Conservation (phyloP, 2,113 vertebrate genomes). For the Marmota flaviventris region DNA sequence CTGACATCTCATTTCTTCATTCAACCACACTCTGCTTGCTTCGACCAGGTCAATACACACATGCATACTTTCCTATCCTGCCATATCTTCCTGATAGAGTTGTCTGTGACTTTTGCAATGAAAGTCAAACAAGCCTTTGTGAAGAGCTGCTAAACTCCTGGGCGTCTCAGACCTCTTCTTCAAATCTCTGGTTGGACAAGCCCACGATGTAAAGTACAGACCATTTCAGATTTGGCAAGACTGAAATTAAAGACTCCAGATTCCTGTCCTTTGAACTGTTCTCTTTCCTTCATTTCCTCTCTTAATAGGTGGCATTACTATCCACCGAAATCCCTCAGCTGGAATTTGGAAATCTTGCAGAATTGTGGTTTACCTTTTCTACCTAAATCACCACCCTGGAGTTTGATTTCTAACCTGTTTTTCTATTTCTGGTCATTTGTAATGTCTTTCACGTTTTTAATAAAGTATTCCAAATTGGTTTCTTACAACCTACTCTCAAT, state of each 20-base stretch:
- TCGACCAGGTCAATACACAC: background rate
- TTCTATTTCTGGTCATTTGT: background rate
- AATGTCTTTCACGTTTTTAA: background rate
- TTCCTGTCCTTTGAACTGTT: background rate
- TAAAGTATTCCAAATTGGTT: background rate
- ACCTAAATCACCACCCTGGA: background rate
- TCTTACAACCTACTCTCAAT: background rate
- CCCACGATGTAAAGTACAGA: background rate
- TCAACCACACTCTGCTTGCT: background rate
- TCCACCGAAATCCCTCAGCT: no score
- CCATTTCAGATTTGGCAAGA: background rate
- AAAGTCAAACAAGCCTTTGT: background rate
- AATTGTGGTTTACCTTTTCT: background rate
- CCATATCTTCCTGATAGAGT: accelerated
- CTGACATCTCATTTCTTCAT: background rate
- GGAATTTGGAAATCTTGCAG: background rate
- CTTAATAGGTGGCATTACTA: background rate
- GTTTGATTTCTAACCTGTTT: background rate
- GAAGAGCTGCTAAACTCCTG: background rate
- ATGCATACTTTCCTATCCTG: background rate
- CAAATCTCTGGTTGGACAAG: background rate
- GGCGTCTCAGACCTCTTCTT: background rate
- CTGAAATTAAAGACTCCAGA: background rate
- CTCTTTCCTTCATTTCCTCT: background rate
- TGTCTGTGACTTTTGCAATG: background rate